These are phyloP conservation scores for Bradypodion pumilum DNA, from an alignment of 2,797 vertebrate species.

Conservation along the genomic window DNA sequence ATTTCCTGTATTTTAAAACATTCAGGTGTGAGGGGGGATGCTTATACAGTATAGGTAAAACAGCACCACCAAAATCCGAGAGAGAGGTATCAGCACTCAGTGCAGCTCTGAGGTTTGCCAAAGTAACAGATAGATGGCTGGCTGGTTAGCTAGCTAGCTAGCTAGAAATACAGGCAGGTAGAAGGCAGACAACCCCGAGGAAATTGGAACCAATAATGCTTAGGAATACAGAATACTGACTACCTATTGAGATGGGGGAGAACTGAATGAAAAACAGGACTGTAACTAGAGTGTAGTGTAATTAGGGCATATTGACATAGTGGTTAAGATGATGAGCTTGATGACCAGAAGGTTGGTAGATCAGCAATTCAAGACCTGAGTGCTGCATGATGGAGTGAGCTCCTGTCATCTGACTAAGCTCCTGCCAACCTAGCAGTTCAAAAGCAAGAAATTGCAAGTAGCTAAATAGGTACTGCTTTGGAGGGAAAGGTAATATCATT, in stretches of 20 bases:
- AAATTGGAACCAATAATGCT: neutral
- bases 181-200: neutral
- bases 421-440: too few species aligned
- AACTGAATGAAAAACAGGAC: too few species aligned
- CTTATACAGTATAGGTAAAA: neutral
- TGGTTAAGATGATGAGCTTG: too few species aligned
- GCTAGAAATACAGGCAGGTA: neutral
- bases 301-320: too few species aligned
- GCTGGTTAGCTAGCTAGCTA: neutral
- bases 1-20: constrained; percentile 25
- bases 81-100: neutral
- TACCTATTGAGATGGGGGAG: neutral
- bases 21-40: neutral
- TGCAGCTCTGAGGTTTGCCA: neutral
- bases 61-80: neutral
- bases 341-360: too few species aligned
- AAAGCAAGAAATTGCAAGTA: too few species aligned
- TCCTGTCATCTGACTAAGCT: too few species aligned
- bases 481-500: too few species aligned
- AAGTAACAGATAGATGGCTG: neutral
- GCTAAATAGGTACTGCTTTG: too few species aligned
- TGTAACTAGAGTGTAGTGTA: too few species aligned
- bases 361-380: too few species aligned
- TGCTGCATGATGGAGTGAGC: too few species aligned
- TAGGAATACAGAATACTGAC: neutral